Conservation (phyloP, 2,797 vertebrate species). For the Odontamblyopus rebecca region DNA sequence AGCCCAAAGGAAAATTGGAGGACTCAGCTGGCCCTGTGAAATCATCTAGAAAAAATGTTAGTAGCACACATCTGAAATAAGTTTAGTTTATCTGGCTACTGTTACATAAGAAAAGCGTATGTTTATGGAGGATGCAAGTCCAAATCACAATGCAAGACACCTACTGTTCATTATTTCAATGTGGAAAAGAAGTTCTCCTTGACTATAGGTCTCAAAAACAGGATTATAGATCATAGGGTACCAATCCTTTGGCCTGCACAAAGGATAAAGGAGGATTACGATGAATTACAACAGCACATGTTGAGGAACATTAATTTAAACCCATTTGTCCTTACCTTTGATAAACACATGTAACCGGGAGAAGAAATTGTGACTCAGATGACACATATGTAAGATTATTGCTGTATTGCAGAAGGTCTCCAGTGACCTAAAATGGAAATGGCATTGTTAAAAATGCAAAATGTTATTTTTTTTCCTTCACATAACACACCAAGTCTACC, state of each 20-base stretch:
- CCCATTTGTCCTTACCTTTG: conserved; percentile 49
- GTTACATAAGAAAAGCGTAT: too few relatives aligned
- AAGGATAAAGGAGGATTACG: neutral
- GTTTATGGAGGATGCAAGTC: too few relatives aligned
- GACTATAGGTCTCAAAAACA: conserved; percentile 54
- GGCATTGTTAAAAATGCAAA: fast-evolving
- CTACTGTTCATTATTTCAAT: conserved; percentile 72
- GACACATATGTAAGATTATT: conserved; percentile 61
- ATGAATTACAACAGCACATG: neutral
- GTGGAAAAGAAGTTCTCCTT: conserved; percentile 61
- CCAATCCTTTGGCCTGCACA: conserved; percentile 65
- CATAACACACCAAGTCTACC: neutral
- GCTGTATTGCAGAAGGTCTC: conserved; percentile 51
- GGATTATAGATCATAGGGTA: conserved; percentile 54
- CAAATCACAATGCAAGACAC: conserved; percentile 2
- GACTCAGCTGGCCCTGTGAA: conserved; percentile 56
- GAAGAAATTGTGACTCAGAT: conserved; percentile 16
- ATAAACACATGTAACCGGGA: conserved; percentile 63
- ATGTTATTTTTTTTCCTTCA: neutral
- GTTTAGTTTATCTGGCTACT: neutral
- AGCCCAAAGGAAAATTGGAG: conserved; percentile 62
- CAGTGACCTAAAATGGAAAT: conserved; percentile 60
- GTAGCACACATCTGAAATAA: neutral
- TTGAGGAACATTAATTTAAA: neutral
- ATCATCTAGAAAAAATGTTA: conserved; percentile 63